phyloP scores from a whole-genome alignment of 2,113 vertebrate species.

The human (Homo sapiens) region GRCh38 chr17:11463501-11464000 shows the following conservation, averaged over 20 bases:
- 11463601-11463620: rapidly evolving
- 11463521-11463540: background rate
- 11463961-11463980: too few relatives aligned
- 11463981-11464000: too few relatives aligned
- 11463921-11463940: too few relatives aligned
- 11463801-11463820: background rate
- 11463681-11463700: background rate
- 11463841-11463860: background rate
- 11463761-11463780: background rate
- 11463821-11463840: background rate
- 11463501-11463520: background rate
- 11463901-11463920: background rate
- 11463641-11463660: background rate
- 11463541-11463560: background rate
- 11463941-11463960: too few relatives aligned
- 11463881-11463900: background rate
- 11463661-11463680: background rate
- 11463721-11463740: background rate
- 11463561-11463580: background rate
- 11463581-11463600: background rate
- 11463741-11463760: background rate
- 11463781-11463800: background rate
- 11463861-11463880: background rate
- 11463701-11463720: background rate
- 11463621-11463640: background rate